phyloP scores from a whole-genome alignment of 2,888 invertebrate species.

The Melanargia galathea region DNA sequence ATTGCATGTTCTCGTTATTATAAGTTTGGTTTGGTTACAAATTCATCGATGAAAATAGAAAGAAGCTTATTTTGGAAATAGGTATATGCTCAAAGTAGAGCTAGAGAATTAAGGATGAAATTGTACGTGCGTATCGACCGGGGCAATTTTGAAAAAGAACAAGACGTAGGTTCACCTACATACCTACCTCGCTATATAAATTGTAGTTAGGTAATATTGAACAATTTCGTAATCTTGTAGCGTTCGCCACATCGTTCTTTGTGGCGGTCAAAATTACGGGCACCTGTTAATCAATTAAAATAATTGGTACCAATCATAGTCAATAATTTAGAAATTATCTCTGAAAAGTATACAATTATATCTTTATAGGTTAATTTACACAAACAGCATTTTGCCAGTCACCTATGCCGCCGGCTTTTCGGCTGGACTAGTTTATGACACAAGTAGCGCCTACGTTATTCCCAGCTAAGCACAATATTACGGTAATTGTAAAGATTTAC shows the following conservation, averaged over 20 bases:
- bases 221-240: constrained; percentile 8
- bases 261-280: neutral
- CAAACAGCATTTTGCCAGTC: constrained; percentile 7
- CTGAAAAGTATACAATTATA: constrained; percentile 20
- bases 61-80: too few species aligned
- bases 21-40: too few species aligned
- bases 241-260: neutral
- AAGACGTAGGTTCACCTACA: too few species aligned
- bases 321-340: constrained; percentile 23
- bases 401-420: constrained; percentile 11
- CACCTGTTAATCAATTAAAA: constrained; percentile 8
- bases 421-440: constrained; percentile 2
- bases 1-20: too few species aligned
- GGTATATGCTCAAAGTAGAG: too few species aligned
- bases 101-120: too few species aligned
- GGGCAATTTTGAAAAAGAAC: too few species aligned
- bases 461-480: constrained; percentile 1
- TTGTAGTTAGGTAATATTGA: neutral
- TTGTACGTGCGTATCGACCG: too few species aligned
- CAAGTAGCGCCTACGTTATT: constrained; percentile 2
- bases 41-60: too few species aligned
- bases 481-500: constrained; percentile 23
- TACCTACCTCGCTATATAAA: too few species aligned
- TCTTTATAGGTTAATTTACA: constrained; percentile 19
- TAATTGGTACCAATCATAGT: neutral